Evolutionary conservation across 2,797 vertebrate genomes (phyloP), one percentile per base, ranked within the genome.

Genomic region (Rachycentron canadum): DNA sequence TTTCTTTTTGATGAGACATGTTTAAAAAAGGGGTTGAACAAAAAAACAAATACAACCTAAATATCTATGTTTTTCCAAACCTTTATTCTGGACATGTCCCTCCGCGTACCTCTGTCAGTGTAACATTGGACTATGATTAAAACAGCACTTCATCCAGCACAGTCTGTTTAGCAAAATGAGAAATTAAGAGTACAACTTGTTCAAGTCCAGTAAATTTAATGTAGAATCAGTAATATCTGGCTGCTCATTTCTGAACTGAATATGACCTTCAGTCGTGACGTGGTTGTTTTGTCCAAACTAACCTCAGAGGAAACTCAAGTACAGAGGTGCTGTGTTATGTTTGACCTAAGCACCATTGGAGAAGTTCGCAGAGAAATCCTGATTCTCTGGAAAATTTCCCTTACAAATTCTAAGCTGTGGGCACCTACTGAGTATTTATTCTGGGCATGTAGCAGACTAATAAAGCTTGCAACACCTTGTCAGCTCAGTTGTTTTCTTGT

Each of bases 401-500:
- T 69, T 69, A 63, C 10, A 21, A n/a, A 21, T 17, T 45, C 1
- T 12, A n/a, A 53, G n/a, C 26, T 53, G 5, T 53, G 3, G 32
- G 23, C 7, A 26, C 19, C 8, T 17, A 45, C 1, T 34, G 16
- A 45, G 28, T 47, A 11, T 36, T 21, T 47, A 23, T 73, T 23
- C 7, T 4, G 19, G 49, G 49, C 21, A 21, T 13, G 38, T 3
- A 9, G 30, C n/a, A 28, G 38, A 63, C n/a, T 16, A 36, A 57
- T 17, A 23, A 50, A n/a, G 25, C n/a, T 2, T 43, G 56, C 10
- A 17, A 50, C 32, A 65, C 25, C 41, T 53, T 47, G 55, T 66
- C 57, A 57, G 6, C 26, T 66, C 43, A 66, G 7, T 41, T 60
- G 16, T 32, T 61, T 61, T 40, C 52, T 52, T 14, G 43, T n/a